Evolutionary conservation across 2,113 vertebrate genomes (phyloP), one percentile per base, ranked within the genome.

Genomic region (Mastomys coucha): DNA sequence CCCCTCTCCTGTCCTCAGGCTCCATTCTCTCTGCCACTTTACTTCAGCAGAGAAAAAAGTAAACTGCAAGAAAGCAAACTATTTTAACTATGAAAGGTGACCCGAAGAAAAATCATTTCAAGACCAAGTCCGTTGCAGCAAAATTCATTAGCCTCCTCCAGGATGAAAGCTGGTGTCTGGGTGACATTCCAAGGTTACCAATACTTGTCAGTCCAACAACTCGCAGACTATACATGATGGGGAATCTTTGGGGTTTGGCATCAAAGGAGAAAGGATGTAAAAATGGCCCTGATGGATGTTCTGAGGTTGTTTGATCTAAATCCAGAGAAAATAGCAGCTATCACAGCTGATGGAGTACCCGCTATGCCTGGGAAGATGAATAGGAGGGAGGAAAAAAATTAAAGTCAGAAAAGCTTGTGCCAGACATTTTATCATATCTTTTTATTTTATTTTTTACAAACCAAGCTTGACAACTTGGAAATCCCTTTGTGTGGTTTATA

Each of bases 341-440:
- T 97, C 97, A 97, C 96, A 70, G 97, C 94, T 98, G 98, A 98
- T 98, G 97, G 88, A 98, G 97, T 97, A 89, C 93, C 77, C 78
- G 89, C 96, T 97, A 86, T 98, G 98, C 97, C 96, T 98, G 89
- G 92, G 95, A 97, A 98, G 97, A 99, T 98, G 98, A 98, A 98
- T 98, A 98, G 96, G 96, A 97, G n/a, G 88, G 84, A 97, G 97
- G 96, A 20, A 96, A 97, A 97, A 98, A 97, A 97, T 97, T 98
- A 96, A 93, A 98, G 98, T 98, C 98, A 98, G 94, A 97, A 97
- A 98, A 97, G 97, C 98, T 98, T 97, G 92, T 93, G 90, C 92
- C 96, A 98, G 97, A 98, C 96, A 98, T 98, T 98, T 98, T 98
- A 98, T 98, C 98, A 95, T 97, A 98, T 95, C 98, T 98, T 98